These are phyloP conservation scores for Agrochola litura DNA, from an alignment of 2,888 invertebrate genomes.

Conservation along the genomic window DNA sequence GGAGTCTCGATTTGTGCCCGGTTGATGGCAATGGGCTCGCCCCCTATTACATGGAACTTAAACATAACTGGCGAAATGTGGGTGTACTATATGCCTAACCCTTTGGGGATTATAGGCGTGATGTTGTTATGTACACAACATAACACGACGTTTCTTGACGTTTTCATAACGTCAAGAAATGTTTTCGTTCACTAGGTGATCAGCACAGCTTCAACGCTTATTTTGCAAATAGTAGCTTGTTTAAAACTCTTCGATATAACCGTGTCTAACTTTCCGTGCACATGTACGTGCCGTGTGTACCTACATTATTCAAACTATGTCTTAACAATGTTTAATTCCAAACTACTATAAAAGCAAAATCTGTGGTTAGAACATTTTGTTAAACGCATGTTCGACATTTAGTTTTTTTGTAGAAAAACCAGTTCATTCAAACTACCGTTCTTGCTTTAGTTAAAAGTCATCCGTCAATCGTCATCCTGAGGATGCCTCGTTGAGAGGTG, in stretches of 20 bases:
- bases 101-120: not conserved
- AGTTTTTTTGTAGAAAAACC: not conserved
- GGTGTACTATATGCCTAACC: not conserved
- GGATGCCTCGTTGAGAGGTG: too few species aligned
- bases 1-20: not conserved
- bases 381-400: not conserved
- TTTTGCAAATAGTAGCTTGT: not conserved
- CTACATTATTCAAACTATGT: not conserved
- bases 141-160: too few species aligned
- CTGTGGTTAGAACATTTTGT: not conserved
- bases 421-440: constrained; percentile 9
- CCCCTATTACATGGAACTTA: not conserved
- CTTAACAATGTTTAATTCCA: not conserved
- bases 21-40: not conserved
- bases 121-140: not conserved
- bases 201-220: not conserved
- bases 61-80: not conserved
- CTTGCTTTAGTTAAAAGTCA: constrained; percentile 16
- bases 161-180: not conserved
- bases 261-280: not conserved
- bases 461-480: too few species aligned
- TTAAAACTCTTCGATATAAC: not conserved
- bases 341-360: not conserved
- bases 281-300: not conserved
- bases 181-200: not conserved